phyloP scores from a whole-genome alignment of 2,888 invertebrate genomes.

The Hydraecia micacea region DNA sequence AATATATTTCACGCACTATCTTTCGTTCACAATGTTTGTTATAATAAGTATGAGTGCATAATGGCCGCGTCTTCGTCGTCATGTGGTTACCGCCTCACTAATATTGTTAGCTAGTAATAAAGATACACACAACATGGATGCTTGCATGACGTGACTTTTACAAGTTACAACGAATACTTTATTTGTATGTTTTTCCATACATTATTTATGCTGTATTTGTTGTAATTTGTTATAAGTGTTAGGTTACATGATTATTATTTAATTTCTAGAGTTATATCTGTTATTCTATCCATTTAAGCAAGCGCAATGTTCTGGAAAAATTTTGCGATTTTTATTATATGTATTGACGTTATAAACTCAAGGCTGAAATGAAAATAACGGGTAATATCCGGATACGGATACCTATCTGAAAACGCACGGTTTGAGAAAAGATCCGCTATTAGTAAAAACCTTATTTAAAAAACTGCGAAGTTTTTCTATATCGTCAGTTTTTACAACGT shows the following conservation, averaged over 20 bases:
- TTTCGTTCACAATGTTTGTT: slow-evolving; percentile 41
- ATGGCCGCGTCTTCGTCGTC: slow-evolving; percentile 29
- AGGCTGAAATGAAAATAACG: not conserved
- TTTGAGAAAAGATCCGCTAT: slow-evolving; percentile 9
- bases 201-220: slow-evolving; percentile 7
- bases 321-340: not conserved
- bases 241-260: slow-evolving; percentile 1
- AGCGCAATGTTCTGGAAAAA: not conserved
- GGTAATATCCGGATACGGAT: slow-evolving; percentile 1
- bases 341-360: not conserved
- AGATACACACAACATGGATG: slow-evolving; percentile 18
- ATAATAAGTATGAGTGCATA: slow-evolving; percentile 35
- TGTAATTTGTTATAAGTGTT: not conserved
- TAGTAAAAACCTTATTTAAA: not conserved
- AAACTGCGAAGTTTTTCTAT: not conserved
- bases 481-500: not conserved
- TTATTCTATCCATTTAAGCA: not conserved
- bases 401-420: slow-evolving; percentile 7
- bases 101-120: slow-evolving; percentile 44
- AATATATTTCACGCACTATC: slow-evolving; percentile 54
- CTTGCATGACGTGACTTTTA: slow-evolving; percentile 35
- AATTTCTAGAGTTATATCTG: not conserved
- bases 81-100: slow-evolving; percentile 49
- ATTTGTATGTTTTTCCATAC: not conserved
- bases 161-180: slow-evolving; percentile 1